Conservation (phyloP, 1,140 invertebrate genomes). For the Chironomus tepperi region DNA sequence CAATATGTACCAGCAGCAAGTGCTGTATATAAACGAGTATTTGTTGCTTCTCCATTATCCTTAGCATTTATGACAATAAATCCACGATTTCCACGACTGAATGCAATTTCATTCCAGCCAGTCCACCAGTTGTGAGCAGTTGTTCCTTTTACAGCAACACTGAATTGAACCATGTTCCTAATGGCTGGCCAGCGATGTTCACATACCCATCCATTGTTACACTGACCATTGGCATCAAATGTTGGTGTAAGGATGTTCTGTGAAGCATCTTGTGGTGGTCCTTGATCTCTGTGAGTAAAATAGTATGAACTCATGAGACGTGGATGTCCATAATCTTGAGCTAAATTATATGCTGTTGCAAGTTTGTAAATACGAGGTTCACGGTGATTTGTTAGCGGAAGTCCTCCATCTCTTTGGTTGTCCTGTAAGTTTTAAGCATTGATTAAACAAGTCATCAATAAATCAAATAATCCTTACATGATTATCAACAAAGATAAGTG, state of each 20-base stretch:
- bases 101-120: slow-evolving; percentile 55
- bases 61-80: slow-evolving; percentile 52
- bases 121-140: slow-evolving; percentile 49
- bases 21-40: slow-evolving; percentile 44
- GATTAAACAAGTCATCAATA: neutral
- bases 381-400: slow-evolving; percentile 18
- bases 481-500: slow-evolving; percentile 51
- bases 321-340: slow-evolving; percentile 63
- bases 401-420: slow-evolving; percentile 39
- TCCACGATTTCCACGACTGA: slow-evolving; percentile 49
- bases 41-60: slow-evolving; percentile 41
- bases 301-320: slow-evolving; percentile 67
- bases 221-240: slow-evolving; percentile 47
- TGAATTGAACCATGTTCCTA: slow-evolving; percentile 61
- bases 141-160: slow-evolving; percentile 46
- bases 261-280: slow-evolving; percentile 51
- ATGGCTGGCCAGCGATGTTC: slow-evolving; percentile 71
- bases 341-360: slow-evolving; percentile 68
- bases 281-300: slow-evolving; percentile 38
- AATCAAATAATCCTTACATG: slow-evolving; percentile 44
- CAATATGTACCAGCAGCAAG: slow-evolving; percentile 59
- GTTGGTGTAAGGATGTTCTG: slow-evolving; percentile 52
- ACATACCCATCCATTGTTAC: slow-evolving; percentile 66
- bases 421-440: slow-evolving; percentile 28
- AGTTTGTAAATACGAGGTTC: slow-evolving; percentile 55